Conservation (phyloP, 2,888 invertebrate genomes). For the Drosophila robusta region DNA sequence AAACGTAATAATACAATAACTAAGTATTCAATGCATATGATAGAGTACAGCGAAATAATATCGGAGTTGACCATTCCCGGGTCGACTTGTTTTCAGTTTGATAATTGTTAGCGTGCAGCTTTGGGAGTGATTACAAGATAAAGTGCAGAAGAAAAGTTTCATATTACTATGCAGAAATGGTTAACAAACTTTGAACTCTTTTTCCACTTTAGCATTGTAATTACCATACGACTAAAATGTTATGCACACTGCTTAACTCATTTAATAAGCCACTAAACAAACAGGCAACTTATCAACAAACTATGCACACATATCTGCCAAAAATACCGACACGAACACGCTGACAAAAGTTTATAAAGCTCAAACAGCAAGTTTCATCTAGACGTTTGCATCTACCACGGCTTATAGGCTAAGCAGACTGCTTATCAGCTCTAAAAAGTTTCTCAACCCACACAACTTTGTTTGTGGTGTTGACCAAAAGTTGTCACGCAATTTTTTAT, state of each 20-base stretch:
- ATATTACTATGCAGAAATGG: conserved; percentile 4
- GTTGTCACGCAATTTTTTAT: conserved; percentile 54
- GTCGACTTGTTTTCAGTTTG: too few species aligned
- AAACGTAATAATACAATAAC: too few species aligned
- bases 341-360: conserved; percentile 36
- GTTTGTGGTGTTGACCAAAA: conserved; percentile 57
- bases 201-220: not conserved
- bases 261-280: conserved; percentile 25
- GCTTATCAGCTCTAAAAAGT: conserved; percentile 60
- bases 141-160: not conserved
- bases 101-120: too few species aligned
- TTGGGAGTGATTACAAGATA: too few species aligned
- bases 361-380: conserved; percentile 59
- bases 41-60: too few species aligned
- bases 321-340: conserved; percentile 25
- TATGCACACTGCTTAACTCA: conserved; percentile 20
- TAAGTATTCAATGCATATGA: too few species aligned
- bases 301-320: conserved; percentile 20
- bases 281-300: conserved; percentile 23
- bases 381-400: conserved; percentile 34
- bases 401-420: conserved; percentile 40
- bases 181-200: conserved; percentile 11
- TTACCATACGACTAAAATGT: conserved; percentile 7
- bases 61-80: too few species aligned
- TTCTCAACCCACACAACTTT: conserved; percentile 45